Evolutionary conservation across 2,113 vertebrate species (phyloP).

Genomic region (Lanius collurio): DNA sequence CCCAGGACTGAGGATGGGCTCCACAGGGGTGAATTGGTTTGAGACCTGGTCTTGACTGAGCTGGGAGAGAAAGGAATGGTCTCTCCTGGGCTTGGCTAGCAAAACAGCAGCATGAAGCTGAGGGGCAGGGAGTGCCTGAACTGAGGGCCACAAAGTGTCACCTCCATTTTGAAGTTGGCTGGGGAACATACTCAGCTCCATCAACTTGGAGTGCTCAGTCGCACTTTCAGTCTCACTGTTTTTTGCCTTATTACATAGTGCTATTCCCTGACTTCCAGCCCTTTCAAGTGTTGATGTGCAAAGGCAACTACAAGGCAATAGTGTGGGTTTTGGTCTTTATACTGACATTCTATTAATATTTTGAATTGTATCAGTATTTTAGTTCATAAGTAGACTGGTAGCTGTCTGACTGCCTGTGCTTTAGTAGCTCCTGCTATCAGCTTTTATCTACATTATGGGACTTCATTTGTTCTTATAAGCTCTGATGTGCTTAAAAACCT

Average conservation of each 20-base stretch:
- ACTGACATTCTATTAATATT: neutral
- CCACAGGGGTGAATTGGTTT: neutral
- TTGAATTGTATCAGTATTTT: neutral
- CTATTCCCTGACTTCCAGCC: neutral
- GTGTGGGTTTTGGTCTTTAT: neutral
- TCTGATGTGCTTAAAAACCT: neutral
- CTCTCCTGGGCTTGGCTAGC: neutral
- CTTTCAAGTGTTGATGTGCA: neutral
- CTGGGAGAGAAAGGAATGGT: neutral
- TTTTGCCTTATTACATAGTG: neutral
- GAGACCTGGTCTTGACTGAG: neutral
- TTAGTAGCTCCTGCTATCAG: neutral
- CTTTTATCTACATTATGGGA: neutral
- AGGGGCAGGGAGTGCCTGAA: neutral
- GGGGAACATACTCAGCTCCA: rapidly evolving
- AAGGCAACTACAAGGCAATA: neutral
- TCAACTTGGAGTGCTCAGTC: neutral
- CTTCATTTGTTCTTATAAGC: neutral
- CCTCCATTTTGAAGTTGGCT: neutral
- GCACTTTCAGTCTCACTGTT: neutral
- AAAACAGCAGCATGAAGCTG: neutral
- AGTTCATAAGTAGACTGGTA: neutral
- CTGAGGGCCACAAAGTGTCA: neutral
- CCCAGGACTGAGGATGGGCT: neutral
- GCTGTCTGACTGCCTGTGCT: neutral